Percentiles rank a stretch among this genome's conserved stretches.
phyloP scores from a whole-genome alignment of 2,113 vertebrate genomes.

The Bos indicus region DNA sequence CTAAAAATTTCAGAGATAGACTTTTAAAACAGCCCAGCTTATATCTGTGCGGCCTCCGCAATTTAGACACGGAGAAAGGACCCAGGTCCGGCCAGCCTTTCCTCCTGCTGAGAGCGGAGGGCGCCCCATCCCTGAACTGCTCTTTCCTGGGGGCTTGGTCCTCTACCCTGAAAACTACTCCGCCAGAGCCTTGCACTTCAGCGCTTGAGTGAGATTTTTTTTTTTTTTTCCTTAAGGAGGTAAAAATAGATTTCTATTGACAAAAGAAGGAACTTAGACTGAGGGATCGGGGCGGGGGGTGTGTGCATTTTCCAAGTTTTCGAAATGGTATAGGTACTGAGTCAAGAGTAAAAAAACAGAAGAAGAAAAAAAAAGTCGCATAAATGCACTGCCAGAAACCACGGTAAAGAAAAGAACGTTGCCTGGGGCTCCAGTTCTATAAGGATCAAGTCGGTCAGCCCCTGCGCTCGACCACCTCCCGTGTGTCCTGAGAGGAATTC shows the following conservation, averaged over 20 bases:
- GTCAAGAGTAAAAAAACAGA: not conserved
- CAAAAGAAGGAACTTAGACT: not conserved
- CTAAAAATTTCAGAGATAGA: not conserved
- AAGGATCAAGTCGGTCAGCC: not conserved
- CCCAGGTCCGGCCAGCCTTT: too few species aligned
- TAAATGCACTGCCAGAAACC: not conserved
- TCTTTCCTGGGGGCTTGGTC: too few species aligned
- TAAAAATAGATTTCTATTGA: not conserved
- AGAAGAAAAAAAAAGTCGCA: not conserved
- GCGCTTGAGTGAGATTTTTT: not conserved
- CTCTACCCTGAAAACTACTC: not conserved
- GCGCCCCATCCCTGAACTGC: too few species aligned
- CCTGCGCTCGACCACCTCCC: not conserved
- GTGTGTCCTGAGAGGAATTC: not conserved
- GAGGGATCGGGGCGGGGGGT: not conserved
- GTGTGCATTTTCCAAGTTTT: not conserved
- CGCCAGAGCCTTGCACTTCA: not conserved
- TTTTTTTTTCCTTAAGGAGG: not conserved
- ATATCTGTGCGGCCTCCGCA: not conserved
- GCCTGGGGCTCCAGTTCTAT: not conserved
- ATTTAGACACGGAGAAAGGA: not conserved
- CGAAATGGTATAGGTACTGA: not conserved
- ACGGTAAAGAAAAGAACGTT: not conserved
- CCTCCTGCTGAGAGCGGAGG: not conserved
- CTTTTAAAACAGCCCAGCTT: not conserved